Base-by-base conservation (phyloP, 2,797 vertebrate genomes). In the Hemibagrus guttatus region DNA sequence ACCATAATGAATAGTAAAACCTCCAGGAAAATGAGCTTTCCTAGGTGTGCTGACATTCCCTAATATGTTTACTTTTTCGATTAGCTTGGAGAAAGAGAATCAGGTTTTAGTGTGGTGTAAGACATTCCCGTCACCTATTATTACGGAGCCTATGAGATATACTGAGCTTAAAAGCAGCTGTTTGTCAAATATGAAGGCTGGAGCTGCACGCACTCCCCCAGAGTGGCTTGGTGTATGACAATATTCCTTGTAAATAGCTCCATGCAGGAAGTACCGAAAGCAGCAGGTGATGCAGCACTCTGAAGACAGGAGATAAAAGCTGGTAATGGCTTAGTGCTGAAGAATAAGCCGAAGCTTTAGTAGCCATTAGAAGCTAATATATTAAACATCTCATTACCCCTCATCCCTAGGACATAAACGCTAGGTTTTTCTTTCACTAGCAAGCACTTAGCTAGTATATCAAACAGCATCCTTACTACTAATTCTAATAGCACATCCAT, bases 271-370 rank as follows among this genome's bases (percentile, higher is more conserved):
- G 81, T 78, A 91, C 89, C 81, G 87, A 88, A 91, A 91, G 87
- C 84, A 86, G 80, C 59, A 64, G 81, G 54, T 87, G 78, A 83
- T 69, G 86, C 89, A 84, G 63, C 87, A 6, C 39, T 82, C 86
- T 91, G 89, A 90, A 88, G 91, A 91, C 78, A 87, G 90, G 87
- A 91, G 84, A 92, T 87, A 93, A 93, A 93, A 92, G 83, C 89
- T 87, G 79, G 81, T 81, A 92, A 92, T 90, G 90, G 88, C 78
- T 91, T 89, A 88, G 26, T 92, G 89, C 90, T 90, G 84, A 88
- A 89, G 90, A 92, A 85, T 87, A 91, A 93, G 89, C 61, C 59
- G 54, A 90, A 79, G 64, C 42, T 89, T 91, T 90, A 90, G 84
- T n/a, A 80, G 85, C 84, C 91, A 93, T 92, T 90, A 91, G 83